phyloP scores from a whole-genome alignment of 2,113 vertebrate species.

The Mus pahari region DNA sequence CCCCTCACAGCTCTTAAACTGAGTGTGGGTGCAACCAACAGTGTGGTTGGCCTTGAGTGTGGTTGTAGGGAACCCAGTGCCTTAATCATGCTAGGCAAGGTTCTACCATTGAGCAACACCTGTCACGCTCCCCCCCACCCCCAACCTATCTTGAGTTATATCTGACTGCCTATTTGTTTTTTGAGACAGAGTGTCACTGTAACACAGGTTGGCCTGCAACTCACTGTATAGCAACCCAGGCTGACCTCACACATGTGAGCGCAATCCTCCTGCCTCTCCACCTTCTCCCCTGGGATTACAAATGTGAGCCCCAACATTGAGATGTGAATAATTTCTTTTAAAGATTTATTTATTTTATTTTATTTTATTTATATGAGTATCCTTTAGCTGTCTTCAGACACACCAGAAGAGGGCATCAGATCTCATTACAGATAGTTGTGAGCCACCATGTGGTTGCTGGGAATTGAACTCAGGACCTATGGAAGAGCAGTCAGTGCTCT shows the following conservation, averaged over 20 bases:
- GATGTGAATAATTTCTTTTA: background rate
- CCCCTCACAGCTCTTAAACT: background rate
- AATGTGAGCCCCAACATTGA: background rate
- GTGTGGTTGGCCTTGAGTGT: background rate
- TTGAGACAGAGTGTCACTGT: background rate
- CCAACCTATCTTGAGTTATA: background rate
- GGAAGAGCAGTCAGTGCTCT: no score
- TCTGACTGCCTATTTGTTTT: background rate
- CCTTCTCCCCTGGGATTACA: background rate
- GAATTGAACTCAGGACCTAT: no score
- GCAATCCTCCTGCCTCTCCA: background rate
- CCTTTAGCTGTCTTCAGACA: no score
- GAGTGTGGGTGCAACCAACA: background rate
- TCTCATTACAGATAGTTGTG: no score
- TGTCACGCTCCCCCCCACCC: no score
- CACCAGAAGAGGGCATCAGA: no score
- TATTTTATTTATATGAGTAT: no score
- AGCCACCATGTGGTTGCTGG: no score
- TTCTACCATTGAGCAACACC: background rate
- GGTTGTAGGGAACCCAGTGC: background rate
- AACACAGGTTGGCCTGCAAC: background rate
- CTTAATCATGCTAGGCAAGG: no score
- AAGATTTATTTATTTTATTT: no score
- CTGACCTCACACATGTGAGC: background rate
- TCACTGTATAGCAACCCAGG: background rate